Conservation (phyloP, 2,797 vertebrate species). For the Protosalanx chinensis region DNA sequence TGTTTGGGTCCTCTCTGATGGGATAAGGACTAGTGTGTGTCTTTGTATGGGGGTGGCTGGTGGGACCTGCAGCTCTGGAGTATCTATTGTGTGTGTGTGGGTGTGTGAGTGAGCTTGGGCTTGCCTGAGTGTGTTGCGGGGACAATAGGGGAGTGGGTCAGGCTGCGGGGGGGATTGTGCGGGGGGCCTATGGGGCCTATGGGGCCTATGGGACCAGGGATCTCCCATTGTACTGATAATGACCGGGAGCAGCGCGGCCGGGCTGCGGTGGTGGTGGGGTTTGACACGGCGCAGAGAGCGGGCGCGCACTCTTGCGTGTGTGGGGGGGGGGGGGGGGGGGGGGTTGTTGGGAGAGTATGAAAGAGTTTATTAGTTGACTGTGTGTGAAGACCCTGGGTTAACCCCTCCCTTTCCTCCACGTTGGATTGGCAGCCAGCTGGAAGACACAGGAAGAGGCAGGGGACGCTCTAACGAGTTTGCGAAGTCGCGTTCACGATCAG, state of each 20-base stretch:
- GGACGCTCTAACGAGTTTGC: neutral
- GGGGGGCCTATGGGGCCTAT: too few relatives aligned
- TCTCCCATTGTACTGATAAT: constrained; percentile 70
- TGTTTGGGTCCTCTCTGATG: constrained; percentile 39
- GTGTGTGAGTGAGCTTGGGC: constrained; percentile 61
- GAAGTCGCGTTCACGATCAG: too few relatives aligned
- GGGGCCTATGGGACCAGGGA: constrained; percentile 68
- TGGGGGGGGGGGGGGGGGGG: constrained; percentile 15
- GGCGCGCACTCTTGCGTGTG: constrained; percentile 47
- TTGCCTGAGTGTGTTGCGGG: constrained; percentile 47
- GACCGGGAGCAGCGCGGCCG: constrained; percentile 63
- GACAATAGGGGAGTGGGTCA: constrained; percentile 70
- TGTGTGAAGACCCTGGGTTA: neutral
- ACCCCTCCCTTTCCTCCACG: too few relatives aligned
- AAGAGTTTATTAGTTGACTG: constrained; percentile 12
- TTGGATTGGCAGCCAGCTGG: too few relatives aligned
- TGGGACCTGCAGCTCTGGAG: constrained; percentile 4
- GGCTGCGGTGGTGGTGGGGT: constrained; percentile 64
- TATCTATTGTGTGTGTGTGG: constrained; percentile 31
- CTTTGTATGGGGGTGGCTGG: constrained; percentile 19
- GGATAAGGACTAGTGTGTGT: constrained; percentile 64
- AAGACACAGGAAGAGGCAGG: neutral
- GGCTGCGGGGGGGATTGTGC: constrained; percentile 63
- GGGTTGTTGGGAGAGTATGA: constrained; percentile 27
- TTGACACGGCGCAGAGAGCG: constrained; percentile 54